Conservation (phyloP, 2,797 vertebrate species). For the Moxostoma hubbsi region DNA sequence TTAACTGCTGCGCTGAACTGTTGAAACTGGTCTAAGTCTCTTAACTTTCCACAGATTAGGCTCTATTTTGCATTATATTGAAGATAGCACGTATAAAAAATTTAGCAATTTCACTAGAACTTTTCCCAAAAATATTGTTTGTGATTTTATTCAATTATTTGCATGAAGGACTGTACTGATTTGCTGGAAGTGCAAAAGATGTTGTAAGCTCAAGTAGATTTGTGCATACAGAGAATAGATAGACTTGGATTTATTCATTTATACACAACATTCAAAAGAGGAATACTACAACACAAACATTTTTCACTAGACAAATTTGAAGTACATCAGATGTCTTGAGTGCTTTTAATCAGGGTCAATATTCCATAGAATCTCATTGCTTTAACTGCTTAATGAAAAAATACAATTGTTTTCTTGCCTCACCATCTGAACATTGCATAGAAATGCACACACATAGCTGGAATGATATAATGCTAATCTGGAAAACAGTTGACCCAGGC, state of each 20-base stretch:
- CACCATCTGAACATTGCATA: constrained; percentile 20
- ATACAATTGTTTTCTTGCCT: background rate
- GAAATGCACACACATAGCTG: constrained; percentile 41
- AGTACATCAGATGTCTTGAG: background rate
- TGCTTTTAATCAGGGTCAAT: background rate
- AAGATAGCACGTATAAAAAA: background rate
- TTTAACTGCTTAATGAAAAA: background rate
- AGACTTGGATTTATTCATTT: background rate
- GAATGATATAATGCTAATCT: constrained; percentile 61
- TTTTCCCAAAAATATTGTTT: background rate
- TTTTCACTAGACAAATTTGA: background rate
- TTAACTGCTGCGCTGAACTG: too few relatives aligned
- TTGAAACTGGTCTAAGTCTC: too few relatives aligned
- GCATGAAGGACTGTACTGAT: background rate
- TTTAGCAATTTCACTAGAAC: background rate
- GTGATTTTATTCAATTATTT: background rate
- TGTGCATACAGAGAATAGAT: background rate
- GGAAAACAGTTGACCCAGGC: constrained; percentile 66
- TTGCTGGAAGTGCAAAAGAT: background rate
- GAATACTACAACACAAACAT: constrained; percentile 1
- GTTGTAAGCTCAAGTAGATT: background rate
- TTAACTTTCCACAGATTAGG: too few relatives aligned
- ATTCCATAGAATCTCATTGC: background rate
- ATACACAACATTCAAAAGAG: constrained; percentile 17
- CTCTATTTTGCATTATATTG: background rate